Conservation (phyloP, 2,797 vertebrate genomes). For the Gadopsis marmoratus region DNA sequence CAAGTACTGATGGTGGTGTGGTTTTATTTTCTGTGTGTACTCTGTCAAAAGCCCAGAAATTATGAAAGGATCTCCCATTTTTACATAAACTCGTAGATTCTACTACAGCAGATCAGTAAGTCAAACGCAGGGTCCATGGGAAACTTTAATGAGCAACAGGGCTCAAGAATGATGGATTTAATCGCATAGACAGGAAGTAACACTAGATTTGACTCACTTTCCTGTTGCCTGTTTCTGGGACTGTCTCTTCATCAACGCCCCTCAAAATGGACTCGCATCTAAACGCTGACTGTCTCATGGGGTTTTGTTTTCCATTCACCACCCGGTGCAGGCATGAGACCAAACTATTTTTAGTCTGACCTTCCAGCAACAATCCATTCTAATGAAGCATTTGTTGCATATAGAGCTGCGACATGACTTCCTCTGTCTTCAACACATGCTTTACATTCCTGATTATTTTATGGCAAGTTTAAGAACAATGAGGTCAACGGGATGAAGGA, state of each 20-base stretch:
- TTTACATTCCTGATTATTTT: background rate
- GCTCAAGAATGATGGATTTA: background rate
- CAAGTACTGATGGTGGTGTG: background rate
- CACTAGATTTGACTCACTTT: background rate
- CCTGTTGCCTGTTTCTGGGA: background rate
- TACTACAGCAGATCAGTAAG: background rate
- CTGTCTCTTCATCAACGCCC: background rate
- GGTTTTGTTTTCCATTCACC: conserved; percentile 54
- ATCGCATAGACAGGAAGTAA: background rate
- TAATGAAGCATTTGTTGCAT: conserved; percentile 56
- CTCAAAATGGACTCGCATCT: conserved; percentile 11
- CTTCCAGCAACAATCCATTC: conserved; percentile 62
- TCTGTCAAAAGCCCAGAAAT: background rate
- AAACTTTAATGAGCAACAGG: background rate
- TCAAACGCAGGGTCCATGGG: background rate
- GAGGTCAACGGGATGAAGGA: background rate
- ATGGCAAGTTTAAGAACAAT: background rate
- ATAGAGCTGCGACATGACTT: conserved; percentile 6
- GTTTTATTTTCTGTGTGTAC: conserved; percentile 1
- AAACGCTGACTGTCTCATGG: background rate
- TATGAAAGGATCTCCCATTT: background rate
- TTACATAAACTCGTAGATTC: background rate
- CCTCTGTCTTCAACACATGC: conserved; percentile 6
- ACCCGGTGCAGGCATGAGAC: conserved; percentile 38
- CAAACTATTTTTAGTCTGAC: conserved; percentile 72